These are phyloP conservation scores for Cephonodes hylas DNA, from an alignment of 2,888 invertebrate genomes.

Conservation along the genomic window DNA sequence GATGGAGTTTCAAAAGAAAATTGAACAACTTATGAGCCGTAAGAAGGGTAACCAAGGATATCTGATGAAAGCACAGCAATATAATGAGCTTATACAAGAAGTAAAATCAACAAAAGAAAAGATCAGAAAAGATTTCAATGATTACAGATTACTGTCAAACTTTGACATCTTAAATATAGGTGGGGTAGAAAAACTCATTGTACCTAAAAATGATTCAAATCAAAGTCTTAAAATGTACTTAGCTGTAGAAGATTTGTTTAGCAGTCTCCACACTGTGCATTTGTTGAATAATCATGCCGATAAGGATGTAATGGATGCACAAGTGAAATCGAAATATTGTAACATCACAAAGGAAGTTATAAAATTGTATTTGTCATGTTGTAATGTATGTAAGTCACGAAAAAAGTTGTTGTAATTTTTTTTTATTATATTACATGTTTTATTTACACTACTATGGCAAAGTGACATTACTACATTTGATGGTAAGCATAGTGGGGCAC, in stretches of 20 bases:
- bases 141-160: slow-evolving; percentile 57
- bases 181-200: slow-evolving; percentile 50
- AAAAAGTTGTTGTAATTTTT: background rate
- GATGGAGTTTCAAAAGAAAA: slow-evolving; percentile 51
- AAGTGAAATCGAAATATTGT: slow-evolving; percentile 64
- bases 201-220: slow-evolving; percentile 43
- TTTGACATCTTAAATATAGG: slow-evolving; percentile 54
- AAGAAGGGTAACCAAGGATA: slow-evolving; percentile 60
- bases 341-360: slow-evolving; percentile 67
- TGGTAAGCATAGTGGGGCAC: no score
- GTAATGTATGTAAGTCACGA: slow-evolving; percentile 38
- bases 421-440: background rate
- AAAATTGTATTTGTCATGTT: slow-evolving; percentile 59
- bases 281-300: slow-evolving; percentile 56
- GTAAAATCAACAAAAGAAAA: slow-evolving; percentile 52
- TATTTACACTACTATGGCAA: no score
- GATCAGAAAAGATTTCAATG: slow-evolving; percentile 49
- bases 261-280: slow-evolving; percentile 64
- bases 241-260: slow-evolving; percentile 54
- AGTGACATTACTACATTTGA: no score
- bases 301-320: slow-evolving; percentile 49
- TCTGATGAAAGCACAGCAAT: slow-evolving; percentile 44
- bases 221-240: slow-evolving; percentile 56
- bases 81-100: slow-evolving; percentile 57
- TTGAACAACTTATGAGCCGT: slow-evolving; percentile 44